Evolutionary conservation across 2,888 invertebrate species (phyloP), one percentile per base, ranked within the genome.

Genomic region (Rambutsinella grinnellia): DNA sequence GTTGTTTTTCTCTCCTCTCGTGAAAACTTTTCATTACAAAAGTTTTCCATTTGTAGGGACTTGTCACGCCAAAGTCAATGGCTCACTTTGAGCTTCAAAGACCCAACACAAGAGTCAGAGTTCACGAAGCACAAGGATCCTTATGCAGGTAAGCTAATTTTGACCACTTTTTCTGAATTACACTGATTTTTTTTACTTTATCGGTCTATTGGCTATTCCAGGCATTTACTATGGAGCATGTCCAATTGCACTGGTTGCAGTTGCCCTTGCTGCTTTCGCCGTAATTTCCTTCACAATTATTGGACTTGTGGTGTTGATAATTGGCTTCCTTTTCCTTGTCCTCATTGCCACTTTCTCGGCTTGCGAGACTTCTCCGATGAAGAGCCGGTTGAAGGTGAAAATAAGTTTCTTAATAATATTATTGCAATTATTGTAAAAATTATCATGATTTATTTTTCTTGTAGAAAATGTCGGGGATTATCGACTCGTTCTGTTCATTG

Each of bases 51-150:
- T 78, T 28, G 81, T 85, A 91, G 91, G 85, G 90, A 92, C 85
- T 86, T 93, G 65, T 89, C 90, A 67, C 91, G 91, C 82, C 91
- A 92, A 84, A 91, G 92, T 15, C 90, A 90, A 79, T 88, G 90
- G 84, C 86, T 92, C 69, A 90, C 90, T 44, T 86, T 93, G 69
- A 88, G 89, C 78, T 94, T 94, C 87, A 90, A 89, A 80, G 91
- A 92, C 84, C 87, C 88, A 0, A 89, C 89, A 68, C 88, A 92
- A 82, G 94, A 94, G 86, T 88, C 88, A 68, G 90, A 90, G 57
- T 94, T 93, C 85, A 89, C 90, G 62, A 83, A 84, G 51, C 84
- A 85, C 72, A 85, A 81, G 85, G 86, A 82, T 82, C 79, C 82
- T 24, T 82, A 82, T 65, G 82, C 83, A 24, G n/a, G n/a, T n/a